These are phyloP conservation scores for Dicyrtoma fusca DNA, from an alignment of 2,888 invertebrate species.

Conservation along the genomic window DNA sequence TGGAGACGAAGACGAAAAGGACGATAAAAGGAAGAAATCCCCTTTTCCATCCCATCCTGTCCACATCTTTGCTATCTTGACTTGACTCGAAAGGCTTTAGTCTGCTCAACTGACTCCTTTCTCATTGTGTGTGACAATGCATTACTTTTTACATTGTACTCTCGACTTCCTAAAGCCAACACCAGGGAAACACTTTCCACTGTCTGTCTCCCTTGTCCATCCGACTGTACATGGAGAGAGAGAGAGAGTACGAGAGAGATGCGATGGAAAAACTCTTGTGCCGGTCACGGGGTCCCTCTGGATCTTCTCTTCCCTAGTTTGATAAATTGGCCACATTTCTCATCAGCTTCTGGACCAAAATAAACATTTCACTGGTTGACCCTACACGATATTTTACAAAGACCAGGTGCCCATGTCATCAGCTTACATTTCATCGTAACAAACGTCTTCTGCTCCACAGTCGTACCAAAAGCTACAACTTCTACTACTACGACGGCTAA, in stretches of 20 bases:
- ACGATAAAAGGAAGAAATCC: not conserved
- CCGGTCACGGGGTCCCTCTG: constrained; percentile 5
- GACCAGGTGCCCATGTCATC: constrained; percentile 28
- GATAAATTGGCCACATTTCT: constrained; percentile 28
- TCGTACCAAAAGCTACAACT: no score
- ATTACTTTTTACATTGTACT: constrained; percentile 22
- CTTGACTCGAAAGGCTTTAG: constrained; percentile 24
- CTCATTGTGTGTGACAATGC: constrained; percentile 25
- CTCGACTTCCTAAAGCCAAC: constrained; percentile 12
- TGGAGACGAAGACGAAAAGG: constrained; percentile 8
- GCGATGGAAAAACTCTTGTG: no score
- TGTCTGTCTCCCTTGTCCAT: not conserved
- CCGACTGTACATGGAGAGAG: not conserved
- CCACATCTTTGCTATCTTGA: constrained; percentile 30
- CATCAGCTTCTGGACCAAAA: constrained; percentile 15
- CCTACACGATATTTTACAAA: constrained; percentile 29
- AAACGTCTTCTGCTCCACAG: constrained; percentile 7
- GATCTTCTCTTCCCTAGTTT: constrained; percentile 12
- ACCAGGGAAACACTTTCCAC: constrained; percentile 15
- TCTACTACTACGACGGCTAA: no score
- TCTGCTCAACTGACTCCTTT: constrained; percentile 16
- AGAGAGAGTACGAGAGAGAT: not conserved
- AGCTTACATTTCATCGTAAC: constrained; percentile 20
- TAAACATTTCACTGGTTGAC: constrained; percentile 33
- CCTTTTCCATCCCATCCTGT: constrained; percentile 24